Conservation (phyloP, 2,113 vertebrate genomes). For the Heterotilapia buettikoferi region DNA sequence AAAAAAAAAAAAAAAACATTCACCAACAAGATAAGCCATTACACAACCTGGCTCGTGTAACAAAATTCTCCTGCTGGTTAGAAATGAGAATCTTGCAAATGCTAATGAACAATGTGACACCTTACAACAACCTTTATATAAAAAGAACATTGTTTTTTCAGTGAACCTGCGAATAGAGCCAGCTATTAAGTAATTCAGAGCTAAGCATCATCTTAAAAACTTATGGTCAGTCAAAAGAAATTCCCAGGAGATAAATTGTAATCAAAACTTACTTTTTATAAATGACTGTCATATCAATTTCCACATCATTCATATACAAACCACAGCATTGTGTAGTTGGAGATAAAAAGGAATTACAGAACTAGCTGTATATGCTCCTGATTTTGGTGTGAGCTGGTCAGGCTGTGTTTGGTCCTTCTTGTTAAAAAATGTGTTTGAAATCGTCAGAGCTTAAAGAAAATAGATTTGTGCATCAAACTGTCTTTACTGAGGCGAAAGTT, state of each 20-base stretch:
- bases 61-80: background rate
- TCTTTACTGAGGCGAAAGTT: background rate
- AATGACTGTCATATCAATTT: background rate
- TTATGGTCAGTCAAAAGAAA: background rate
- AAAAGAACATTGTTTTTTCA: background rate
- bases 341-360: background rate
- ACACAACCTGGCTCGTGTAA: background rate
- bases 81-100: background rate
- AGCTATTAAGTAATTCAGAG: background rate
- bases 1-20: background rate
- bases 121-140: background rate
- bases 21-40: background rate
- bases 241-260: background rate
- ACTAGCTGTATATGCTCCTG: fast-evolving
- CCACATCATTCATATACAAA: background rate
- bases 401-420: background rate
- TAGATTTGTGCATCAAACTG: background rate
- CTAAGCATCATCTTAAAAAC: background rate
- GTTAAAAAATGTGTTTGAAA: background rate
- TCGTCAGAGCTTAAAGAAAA: background rate
- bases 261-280: background rate
- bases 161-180: background rate
- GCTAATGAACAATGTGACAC: background rate
- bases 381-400: background rate
- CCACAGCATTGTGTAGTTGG: background rate